These are phyloP conservation scores for Ostrea denselamellosa DNA, from an alignment of 1,140 invertebrate genomes.

Conservation along the genomic window DNA sequence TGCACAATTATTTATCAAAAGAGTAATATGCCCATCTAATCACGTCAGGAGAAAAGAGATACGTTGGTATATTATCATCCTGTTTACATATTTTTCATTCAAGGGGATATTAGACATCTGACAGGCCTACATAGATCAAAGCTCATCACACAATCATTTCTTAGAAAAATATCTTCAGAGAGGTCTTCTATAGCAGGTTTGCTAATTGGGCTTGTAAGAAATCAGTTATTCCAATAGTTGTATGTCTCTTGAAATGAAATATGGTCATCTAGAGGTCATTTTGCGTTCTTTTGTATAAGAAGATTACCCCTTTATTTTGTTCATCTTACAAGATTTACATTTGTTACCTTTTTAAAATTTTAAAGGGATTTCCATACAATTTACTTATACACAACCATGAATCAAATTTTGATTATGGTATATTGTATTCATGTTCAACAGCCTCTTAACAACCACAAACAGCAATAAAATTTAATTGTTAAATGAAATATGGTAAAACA, in stretches of 20 bases:
- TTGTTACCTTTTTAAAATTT: neutral
- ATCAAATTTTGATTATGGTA: no score
- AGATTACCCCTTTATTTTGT: neutral
- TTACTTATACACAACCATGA: no score
- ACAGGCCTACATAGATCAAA: slow-evolving; percentile 18
- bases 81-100: slow-evolving; percentile 29
- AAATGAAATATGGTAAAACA: no score
- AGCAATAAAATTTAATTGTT: no score
- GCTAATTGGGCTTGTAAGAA: slow-evolving; percentile 23
- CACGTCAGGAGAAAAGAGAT: slow-evolving; percentile 25
- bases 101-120: slow-evolving; percentile 29
- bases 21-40: neutral
- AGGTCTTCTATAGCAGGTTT: neutral
- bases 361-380: no score
- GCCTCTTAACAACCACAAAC: no score
- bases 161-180: neutral
- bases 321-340: neutral
- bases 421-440: no score
- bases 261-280: slow-evolving; percentile 6
- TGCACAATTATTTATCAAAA: slow-evolving; percentile 18
- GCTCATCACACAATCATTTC: slow-evolving; percentile 30
- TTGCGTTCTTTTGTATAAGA: neutral
- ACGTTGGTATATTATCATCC: neutral
- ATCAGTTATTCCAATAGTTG: slow-evolving; percentile 26
- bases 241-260: slow-evolving; percentile 35